Evolutionary conservation across 1,140 invertebrate genomes (phyloP).

Genomic region (Frieseomelitta varia): DNA sequence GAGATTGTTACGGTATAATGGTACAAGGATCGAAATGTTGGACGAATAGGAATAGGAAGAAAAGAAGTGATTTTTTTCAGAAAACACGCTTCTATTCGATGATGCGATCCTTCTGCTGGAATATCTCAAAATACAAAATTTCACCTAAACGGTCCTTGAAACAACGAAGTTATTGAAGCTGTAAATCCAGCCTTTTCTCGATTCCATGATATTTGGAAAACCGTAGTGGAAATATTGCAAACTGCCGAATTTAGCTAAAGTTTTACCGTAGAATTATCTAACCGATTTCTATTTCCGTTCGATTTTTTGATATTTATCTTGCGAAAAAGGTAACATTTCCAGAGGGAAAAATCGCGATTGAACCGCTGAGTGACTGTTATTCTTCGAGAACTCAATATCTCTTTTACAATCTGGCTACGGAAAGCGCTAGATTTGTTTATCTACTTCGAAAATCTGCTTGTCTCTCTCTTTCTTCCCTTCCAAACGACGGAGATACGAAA

Average conservation of each 20-base stretch:
- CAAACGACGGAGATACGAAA: background rate
- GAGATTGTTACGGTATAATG: background rate
- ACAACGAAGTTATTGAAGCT: background rate
- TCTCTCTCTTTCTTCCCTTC: background rate
- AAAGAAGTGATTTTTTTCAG: background rate
- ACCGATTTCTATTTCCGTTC: background rate
- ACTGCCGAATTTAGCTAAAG: background rate
- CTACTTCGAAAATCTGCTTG: background rate
- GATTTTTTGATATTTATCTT: background rate
- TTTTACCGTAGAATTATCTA: background rate
- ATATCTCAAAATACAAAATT: background rate
- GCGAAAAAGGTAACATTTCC: background rate
- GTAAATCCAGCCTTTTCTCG: background rate
- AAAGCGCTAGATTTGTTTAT: background rate
- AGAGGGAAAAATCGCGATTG: background rate
- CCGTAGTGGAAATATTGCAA: background rate
- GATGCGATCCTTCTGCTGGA: background rate
- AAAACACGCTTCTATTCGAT: background rate
- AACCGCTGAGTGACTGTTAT: background rate
- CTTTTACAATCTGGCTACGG: background rate
- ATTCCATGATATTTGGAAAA: background rate
- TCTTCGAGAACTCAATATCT: background rate
- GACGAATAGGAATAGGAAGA: background rate
- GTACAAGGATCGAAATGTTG: background rate
- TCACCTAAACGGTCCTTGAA: background rate